A percentile compares a stretch with the other conserved stretches of the same genome.
These are phyloP conservation scores for Ormyrus thymus DNA, from an alignment of 2,888 invertebrate genomes.

Conservation along the genomic window DNA sequence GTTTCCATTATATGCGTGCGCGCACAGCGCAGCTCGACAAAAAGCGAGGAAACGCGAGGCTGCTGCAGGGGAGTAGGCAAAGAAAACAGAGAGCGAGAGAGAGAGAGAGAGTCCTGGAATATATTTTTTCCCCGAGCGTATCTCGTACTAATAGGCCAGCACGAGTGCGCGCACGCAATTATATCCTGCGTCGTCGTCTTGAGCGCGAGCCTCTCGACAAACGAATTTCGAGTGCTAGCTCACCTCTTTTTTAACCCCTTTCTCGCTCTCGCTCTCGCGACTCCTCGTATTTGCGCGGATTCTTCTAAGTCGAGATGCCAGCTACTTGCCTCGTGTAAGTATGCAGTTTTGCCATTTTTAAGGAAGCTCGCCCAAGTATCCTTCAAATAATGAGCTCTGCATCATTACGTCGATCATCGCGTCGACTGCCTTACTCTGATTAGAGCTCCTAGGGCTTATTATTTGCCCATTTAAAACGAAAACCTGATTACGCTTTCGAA, in stretches of 20 bases:
- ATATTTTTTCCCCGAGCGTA: conserved; percentile 11
- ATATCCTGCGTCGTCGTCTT: conserved; percentile 33
- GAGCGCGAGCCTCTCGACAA: not conserved
- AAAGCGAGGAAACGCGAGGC: conserved; percentile 38
- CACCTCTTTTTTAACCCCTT: not conserved
- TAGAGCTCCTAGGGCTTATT: too few relatives aligned
- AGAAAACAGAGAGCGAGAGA: conserved; percentile 27
- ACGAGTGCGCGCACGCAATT: conserved; percentile 37
- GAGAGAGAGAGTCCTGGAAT: conserved; percentile 20
- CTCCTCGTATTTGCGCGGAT: not conserved
- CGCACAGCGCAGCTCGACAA: conserved; percentile 62
- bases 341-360: too few relatives aligned
- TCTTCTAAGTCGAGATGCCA: too few relatives aligned
- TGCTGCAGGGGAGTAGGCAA: too few relatives aligned
- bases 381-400: too few relatives aligned
- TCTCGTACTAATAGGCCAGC: conserved; percentile 41
- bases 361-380: too few relatives aligned
- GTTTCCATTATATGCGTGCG: conserved; percentile 73
- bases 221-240: conserved; percentile 17
- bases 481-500: too few relatives aligned
- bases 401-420: too few relatives aligned
- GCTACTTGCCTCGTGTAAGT: too few relatives aligned
- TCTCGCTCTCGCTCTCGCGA: not conserved
- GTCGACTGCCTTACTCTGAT: too few relatives aligned
- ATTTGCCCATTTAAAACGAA: too few relatives aligned